Evolutionary conservation across 2,797 vertebrate genomes (phyloP), one percentile per base, ranked within the genome.

Genomic region (Hyperoplus lanceolatus): DNA sequence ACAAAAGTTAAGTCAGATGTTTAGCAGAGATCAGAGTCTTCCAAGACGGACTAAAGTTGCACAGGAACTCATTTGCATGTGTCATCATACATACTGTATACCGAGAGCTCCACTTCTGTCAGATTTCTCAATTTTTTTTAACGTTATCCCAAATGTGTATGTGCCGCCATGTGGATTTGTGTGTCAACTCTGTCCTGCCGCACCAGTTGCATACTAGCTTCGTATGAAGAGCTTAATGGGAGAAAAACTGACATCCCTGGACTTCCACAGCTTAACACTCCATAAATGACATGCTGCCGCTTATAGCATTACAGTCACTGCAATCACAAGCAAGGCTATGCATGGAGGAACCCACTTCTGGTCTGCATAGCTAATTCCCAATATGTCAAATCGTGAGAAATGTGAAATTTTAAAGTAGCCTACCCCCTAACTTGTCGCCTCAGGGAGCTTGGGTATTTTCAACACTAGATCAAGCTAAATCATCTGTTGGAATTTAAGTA

Each of bases 241-340:
- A 85, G 70, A 73, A 84, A 29, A 89, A 89, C 56, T 87, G 87
- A 87, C 86, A 89, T 82, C 78, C 74, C 72, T 55, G 79, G 80
- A 88, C 72, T 85, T 88, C 81, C 79, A 66, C 75, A 53, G 85
- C 83, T 91, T 90, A 91, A 83, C 77, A 73, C 74, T 80, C 78
- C 82, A 87, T 84, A 89, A 90, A 90, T 91, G 64, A 86, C 83
- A 89, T 83, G 80, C 90, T 63, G 80, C 71, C 80, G 56, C 84
- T 91, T 92, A 92, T 83, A 90, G 81, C 78, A 86, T 92, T 92
- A 93, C 70, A 86, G 62, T 84, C 77, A 82, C 41, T 76, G 42
- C 75, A 60, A 66, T 79, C 75, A 63, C 70, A 57, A 58, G 54
- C 48, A 36, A n/a, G 38, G 54, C 64, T 49, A 15, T 39, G 73